phyloP scores from a whole-genome alignment of 2,797 vertebrate species.

The Danio tinwini region DNA sequence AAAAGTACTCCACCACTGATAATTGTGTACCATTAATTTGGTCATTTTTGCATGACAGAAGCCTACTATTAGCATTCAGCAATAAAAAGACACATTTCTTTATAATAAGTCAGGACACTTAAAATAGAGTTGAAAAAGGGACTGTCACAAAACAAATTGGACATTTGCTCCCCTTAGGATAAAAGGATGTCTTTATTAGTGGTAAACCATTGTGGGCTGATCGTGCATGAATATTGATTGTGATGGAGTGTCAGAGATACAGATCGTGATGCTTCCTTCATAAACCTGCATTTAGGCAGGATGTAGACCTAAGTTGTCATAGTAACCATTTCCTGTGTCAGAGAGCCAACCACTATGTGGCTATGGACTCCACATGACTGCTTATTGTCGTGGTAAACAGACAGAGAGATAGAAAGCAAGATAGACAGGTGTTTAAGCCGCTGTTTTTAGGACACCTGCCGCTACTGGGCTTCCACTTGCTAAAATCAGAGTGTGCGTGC shows the following conservation, averaged over 20 bases:
- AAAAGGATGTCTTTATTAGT: background rate
- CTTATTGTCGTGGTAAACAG: slow-evolving; percentile 1
- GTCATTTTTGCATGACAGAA: too few relatives aligned
- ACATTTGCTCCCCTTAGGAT: too few relatives aligned
- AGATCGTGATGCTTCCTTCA: slow-evolving; percentile 11
- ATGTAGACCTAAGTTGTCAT: slow-evolving; percentile 68
- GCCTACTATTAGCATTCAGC: too few relatives aligned
- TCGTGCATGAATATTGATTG: slow-evolving; percentile 19
- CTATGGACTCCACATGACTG: background rate
- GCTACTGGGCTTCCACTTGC: slow-evolving; percentile 49
- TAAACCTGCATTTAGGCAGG: slow-evolving; percentile 61
- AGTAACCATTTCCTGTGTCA: slow-evolving; percentile 71
- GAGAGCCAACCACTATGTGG: slow-evolving; percentile 30
- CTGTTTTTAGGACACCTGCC: slow-evolving; percentile 66
- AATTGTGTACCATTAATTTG: too few relatives aligned
- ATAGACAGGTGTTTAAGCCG: slow-evolving; percentile 20
- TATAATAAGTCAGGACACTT: too few relatives aligned
- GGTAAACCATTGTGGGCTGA: background rate
- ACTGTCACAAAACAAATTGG: too few relatives aligned
- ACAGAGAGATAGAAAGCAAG: slow-evolving; percentile 15
- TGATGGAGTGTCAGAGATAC: slow-evolving; percentile 29
- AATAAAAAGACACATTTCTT: too few relatives aligned
- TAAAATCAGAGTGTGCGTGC: background rate
- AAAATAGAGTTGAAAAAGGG: too few relatives aligned
- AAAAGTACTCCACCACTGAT: too few relatives aligned